Conservation (phyloP, 2,113 vertebrate species). For the Herpetotheres cachinnans region DNA sequence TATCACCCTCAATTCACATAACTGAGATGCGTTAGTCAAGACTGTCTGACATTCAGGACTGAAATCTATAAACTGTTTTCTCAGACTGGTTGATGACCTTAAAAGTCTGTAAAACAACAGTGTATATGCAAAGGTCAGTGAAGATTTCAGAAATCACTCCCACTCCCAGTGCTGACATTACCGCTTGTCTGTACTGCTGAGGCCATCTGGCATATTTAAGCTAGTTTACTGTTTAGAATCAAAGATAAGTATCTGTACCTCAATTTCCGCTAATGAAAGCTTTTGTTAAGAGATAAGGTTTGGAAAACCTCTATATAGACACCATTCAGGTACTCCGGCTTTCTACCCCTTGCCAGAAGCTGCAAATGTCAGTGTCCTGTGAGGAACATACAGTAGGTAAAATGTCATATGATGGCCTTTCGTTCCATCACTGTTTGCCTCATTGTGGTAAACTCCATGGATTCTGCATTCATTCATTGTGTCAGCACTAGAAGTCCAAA, state of each 20-base stretch:
- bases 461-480: neutral
- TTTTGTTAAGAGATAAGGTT: neutral
- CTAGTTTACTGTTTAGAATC: neutral
- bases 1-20: neutral
- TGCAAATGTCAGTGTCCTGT: constrained; percentile 39
- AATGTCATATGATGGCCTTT: constrained; percentile 39
- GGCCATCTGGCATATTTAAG: neutral
- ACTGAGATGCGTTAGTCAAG: neutral
- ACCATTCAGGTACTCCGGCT: neutral
- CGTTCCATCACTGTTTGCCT: neutral
- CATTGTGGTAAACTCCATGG: neutral
- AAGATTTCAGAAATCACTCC: constrained; percentile 30
- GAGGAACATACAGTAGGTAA: neutral
- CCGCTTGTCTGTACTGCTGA: neutral
- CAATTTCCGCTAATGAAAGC: neutral
- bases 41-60: constrained; percentile 16
- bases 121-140: constrained; percentile 58
- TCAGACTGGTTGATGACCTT: constrained; percentile 57
- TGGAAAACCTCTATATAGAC: neutral
- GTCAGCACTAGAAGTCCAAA: neutral
- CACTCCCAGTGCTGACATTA: constrained; percentile 26
- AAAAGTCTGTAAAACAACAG: constrained; percentile 41
- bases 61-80: constrained; percentile 41
- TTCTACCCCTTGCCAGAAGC: neutral
- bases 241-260: neutral